Conservation (phyloP, 2,113 vertebrate genomes). For the Tringa solitaria region DNA sequence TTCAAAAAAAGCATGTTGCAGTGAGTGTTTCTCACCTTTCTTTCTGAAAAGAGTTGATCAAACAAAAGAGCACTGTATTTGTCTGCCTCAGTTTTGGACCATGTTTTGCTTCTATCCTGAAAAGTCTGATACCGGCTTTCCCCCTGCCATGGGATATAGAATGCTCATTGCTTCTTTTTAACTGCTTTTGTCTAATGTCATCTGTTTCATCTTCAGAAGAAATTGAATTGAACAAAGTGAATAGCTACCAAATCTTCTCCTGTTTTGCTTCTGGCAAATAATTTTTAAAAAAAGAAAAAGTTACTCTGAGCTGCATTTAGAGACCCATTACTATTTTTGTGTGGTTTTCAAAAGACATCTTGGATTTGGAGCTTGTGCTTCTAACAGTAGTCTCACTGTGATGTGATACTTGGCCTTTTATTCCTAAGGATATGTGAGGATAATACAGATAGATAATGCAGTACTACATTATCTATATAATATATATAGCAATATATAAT, state of each 20-base stretch:
- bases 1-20: neutral
- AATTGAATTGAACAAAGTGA: neutral
- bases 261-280: neutral
- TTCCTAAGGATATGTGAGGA: neutral
- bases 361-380: neutral
- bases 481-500: too few species aligned
- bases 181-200: neutral
- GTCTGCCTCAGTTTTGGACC: neutral
- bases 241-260: neutral
- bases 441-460: neutral
- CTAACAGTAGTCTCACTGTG: neutral
- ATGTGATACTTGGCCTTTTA: neutral
- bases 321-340: neutral
- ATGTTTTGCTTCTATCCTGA: neutral
- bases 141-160: fast-evolving
- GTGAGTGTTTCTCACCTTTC: neutral
- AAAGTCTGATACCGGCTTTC: neutral
- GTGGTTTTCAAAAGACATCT: neutral
- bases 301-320: neutral
- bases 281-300: neutral
- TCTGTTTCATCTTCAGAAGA: neutral
- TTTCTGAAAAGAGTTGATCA: neutral
- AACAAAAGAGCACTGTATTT: neutral
- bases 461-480: neutral
- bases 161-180: neutral